Percentiles rank a stretch among this genome's conserved stretches.
These are phyloP conservation scores for Diacarnus erythraeanus DNA, from an alignment of 37 sponge, comb jelly and placozoan species.

Conservation along the genomic window DNA sequence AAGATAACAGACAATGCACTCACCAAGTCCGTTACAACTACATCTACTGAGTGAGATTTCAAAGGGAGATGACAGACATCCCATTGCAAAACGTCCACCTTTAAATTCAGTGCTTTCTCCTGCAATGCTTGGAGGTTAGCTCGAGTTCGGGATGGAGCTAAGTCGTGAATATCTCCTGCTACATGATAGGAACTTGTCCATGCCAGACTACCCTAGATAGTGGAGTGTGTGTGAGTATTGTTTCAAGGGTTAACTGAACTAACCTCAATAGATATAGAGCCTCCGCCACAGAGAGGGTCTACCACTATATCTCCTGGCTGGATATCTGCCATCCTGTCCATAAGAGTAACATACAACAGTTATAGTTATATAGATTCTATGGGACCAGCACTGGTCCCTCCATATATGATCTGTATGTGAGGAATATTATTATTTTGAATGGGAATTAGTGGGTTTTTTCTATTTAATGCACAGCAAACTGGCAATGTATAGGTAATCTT, in stretches of 20 bases:
- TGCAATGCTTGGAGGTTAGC: constrained; percentile 37
- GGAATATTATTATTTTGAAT: neutral
- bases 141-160: constrained; percentile 35
- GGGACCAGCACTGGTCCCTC: no score
- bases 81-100: constrained; percentile 51
- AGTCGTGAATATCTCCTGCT: constrained; percentile 57
- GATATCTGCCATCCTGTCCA: constrained; percentile 39
- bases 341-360: no score
- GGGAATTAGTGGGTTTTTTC: neutral
- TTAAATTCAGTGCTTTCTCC: neutral
- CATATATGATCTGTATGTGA: no score
- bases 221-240: neutral
- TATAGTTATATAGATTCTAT: no score
- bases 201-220: constrained; percentile 38
- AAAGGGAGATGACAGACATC: constrained; percentile 63
- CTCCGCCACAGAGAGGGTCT: constrained; percentile 86
- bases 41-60: constrained; percentile 54
- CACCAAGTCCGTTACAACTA: constrained; percentile 76
- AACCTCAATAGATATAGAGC: constrained; percentile 79
- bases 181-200: constrained; percentile 63
- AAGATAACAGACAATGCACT: neutral
- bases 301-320: constrained; percentile 69
- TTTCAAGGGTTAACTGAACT: neutral
- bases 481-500: no score
- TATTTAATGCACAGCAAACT: no score